Base-by-base conservation (phyloP, 1,140 invertebrate species). In the Lasaia peninsularis region DNA sequence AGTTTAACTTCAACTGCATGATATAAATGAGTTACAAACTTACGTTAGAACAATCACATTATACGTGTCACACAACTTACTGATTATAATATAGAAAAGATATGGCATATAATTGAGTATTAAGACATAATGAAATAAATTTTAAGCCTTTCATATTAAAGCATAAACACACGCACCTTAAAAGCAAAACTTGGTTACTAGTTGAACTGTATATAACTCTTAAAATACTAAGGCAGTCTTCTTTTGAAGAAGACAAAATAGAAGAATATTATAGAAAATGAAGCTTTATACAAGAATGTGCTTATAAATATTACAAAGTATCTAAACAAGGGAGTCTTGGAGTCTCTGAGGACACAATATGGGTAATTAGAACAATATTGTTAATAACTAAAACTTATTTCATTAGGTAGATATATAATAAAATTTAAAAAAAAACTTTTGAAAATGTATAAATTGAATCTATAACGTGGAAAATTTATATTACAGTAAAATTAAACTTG, bases 111-210 rank as follows among this genome's bases (percentile, higher is more conserved):
- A 83, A 79, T 80, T 80, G 75, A 81, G 76, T 80, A 78, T 75
- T 55, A 44, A 72, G 53, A 58, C 69, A 72, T 61, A 63, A 66
- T 67, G 68, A 67, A 75, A 82, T 58, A 75, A 78, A 80, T 73
- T 70, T 63, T 60, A 67, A 74, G 72, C 72, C 66, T 62, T 53
- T 70, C 67, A 65, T 71, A 56, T 70, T 52, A 67, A 80, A 83
- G 76, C 78, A 53, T 74, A 79, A 75, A 85, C 80, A 82, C 71
- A 78, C 77, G 63, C 76, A 70, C 63, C 76, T 82, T 82, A 87
- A 78, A 80, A 85, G 73, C 80, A 86, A 80, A 85, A 76, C 80
- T 78, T 80, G 78, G 78, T 56, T 55, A 75, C 76, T 76, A 85
- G 77, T 83, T 72, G 3, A 2, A 2, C 7, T 40, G 35, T n/a